Evolutionary conservation across 2,888 invertebrate genomes (phyloP).

Genomic region (Neoaliturus tenellus): DNA sequence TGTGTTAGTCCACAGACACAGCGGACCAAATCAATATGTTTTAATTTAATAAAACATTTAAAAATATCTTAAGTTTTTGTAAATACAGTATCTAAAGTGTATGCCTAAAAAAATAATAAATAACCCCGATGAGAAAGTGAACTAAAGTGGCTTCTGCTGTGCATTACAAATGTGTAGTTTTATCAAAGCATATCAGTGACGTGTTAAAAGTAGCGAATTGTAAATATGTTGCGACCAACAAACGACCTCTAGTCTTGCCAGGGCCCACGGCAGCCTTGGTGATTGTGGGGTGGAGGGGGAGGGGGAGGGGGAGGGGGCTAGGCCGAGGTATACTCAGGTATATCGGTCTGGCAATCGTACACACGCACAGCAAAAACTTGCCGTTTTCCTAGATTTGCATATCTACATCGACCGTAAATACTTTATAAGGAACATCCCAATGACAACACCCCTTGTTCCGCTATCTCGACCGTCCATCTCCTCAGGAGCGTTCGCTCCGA

Average conservation of each 20-base stretch:
- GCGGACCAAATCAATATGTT: too few relatives aligned
- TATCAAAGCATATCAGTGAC: too few relatives aligned
- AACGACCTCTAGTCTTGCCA: background rate
- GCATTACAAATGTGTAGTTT: too few relatives aligned
- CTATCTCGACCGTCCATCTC: background rate
- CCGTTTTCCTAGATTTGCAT: slow-evolving; percentile 34
- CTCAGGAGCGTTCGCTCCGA: background rate
- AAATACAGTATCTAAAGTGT: too few relatives aligned
- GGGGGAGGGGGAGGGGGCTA: background rate
- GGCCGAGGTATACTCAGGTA: background rate
- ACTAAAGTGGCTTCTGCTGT: too few relatives aligned
- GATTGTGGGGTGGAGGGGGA: too few relatives aligned
- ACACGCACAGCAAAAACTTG: slow-evolving; percentile 49
- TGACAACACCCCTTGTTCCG: background rate
- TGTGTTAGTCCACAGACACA: too few relatives aligned
- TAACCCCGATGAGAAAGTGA: too few relatives aligned
- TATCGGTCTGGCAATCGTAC: background rate
- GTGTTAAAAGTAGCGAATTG: background rate
- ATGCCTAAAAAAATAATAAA: too few relatives aligned
- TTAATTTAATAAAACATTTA: too few relatives aligned
- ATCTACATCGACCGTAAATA: slow-evolving; percentile 47
- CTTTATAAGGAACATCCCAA: slow-evolving; percentile 33
- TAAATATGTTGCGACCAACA: background rate
- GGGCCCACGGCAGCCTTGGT: too few relatives aligned
- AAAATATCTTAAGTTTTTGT: too few relatives aligned